Conservation (phyloP, 2,888 invertebrate species). For the Thymelicus lineola region DNA sequence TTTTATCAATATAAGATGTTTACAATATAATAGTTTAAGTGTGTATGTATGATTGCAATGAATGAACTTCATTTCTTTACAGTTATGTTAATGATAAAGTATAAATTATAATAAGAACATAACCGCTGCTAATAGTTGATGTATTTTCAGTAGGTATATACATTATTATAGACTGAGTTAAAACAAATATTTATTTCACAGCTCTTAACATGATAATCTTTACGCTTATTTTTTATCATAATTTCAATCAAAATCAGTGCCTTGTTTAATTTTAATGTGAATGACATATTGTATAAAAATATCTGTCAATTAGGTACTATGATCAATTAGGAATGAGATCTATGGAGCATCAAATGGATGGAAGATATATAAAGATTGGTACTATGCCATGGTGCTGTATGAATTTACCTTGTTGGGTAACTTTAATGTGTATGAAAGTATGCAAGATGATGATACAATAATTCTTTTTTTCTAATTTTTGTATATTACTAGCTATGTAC, state of each 20-base stretch:
- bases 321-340: slow-evolving; percentile 5
- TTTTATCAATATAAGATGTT: slow-evolving; percentile 12
- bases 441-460: slow-evolving; percentile 20
- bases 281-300: slow-evolving; percentile 1
- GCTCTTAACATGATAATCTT: neutral
- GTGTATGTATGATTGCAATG: slow-evolving; percentile 9
- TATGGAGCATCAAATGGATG: slow-evolving; percentile 3
- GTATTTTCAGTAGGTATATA: neutral
- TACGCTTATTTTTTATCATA: slow-evolving; percentile 21
- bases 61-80: neutral
- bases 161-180: neutral
- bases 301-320: neutral
- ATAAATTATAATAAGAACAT: neutral
- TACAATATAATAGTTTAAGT: slow-evolving; percentile 1
- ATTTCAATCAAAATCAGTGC: slow-evolving; percentile 26
- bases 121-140: neutral
- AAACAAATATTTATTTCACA: neutral
- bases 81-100: neutral
- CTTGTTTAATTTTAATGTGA: slow-evolving; percentile 25
- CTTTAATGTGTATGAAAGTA: slow-evolving; percentile 24
- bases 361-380: slow-evolving; percentile 42
- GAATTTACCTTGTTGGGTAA: slow-evolving; percentile 32
- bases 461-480: slow-evolving; percentile 37
- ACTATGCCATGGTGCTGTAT: slow-evolving; percentile 45
- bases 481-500: slow-evolving; percentile 48